Percentiles rank a stretch among this genome's conserved stretches.
Evolutionary conservation across 2,113 vertebrate genomes (phyloP).

Genomic region (Carettochelys insculpta): DNA sequence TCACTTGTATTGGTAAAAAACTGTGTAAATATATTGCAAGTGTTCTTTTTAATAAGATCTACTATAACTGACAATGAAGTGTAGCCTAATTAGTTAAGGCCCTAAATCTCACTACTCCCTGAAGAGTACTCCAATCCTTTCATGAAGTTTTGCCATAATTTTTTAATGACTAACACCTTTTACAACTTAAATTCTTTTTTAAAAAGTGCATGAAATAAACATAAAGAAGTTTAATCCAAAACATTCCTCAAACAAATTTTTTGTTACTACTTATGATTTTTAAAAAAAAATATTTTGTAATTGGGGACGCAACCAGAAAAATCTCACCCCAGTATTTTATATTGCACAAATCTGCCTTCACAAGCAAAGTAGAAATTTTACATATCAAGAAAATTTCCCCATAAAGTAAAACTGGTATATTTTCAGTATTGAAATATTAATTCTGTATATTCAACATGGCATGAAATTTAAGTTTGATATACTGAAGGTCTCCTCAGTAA

Average conservation of each 20-base stretch:
- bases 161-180: constrained; percentile 31
- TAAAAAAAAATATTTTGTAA: background rate
- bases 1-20: background rate
- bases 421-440: background rate
- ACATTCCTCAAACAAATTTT: background rate
- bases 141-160: constrained; percentile 44
- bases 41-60: background rate
- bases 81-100: constrained; percentile 35
- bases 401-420: background rate
- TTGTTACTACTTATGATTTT: background rate
- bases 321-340: constrained; percentile 30
- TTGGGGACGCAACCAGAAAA: constrained; percentile 39
- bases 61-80: constrained; percentile 11
- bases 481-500: constrained; percentile 5
- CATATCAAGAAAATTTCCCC: constrained; percentile 21
- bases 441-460: constrained; percentile 34
- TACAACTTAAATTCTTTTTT: constrained; percentile 35
- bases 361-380: constrained; percentile 37
- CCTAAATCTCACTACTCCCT: constrained; percentile 14
- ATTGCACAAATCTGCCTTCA: constrained; percentile 37
- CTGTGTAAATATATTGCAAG: background rate
- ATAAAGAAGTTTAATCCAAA: background rate
- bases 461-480: background rate
- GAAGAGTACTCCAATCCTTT: background rate
- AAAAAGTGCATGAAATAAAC: constrained; percentile 7